Percentiles rank a stretch among this genome's conserved stretches.
phyloP scores from a whole-genome alignment of 2,888 invertebrate genomes.

The Syritta pipiens region DNA sequence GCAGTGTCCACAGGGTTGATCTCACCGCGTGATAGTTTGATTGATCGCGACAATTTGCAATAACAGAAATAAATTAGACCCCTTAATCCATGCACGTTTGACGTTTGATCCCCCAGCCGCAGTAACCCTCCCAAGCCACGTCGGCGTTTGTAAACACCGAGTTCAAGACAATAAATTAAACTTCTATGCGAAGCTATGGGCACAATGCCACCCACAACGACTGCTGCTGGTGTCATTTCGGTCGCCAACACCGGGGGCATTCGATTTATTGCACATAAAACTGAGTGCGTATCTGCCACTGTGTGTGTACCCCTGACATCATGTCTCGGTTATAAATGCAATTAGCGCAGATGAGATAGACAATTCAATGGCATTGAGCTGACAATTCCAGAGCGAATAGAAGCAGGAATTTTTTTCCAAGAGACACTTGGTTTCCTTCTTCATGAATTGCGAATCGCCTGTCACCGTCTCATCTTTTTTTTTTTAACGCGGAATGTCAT shows the following conservation, averaged over 20 bases:
- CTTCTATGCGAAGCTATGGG: too few relatives aligned
- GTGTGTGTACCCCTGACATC: conserved; percentile 35
- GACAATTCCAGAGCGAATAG: too few relatives aligned
- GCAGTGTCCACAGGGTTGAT: conserved; percentile 54
- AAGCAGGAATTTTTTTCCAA: too few relatives aligned
- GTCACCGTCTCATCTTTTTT: neutral
- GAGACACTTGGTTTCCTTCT: neutral
- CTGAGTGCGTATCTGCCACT: neutral
- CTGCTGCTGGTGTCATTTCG: neutral
- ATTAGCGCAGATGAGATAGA: conserved; percentile 22
- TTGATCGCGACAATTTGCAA: conserved; percentile 54
- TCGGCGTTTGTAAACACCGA: too few relatives aligned
- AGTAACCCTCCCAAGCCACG: too few relatives aligned
- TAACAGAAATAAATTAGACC: neutral
- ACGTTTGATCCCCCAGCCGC: too few relatives aligned
- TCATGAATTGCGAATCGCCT: too few relatives aligned
- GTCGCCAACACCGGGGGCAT: neutral
- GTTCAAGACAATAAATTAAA: too few relatives aligned
- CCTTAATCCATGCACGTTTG: neutral
- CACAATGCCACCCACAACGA: neutral
- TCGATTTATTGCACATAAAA: neutral
- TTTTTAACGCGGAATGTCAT: conserved; percentile 43
- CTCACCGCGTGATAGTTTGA: conserved; percentile 56
- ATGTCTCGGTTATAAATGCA: conserved; percentile 44
- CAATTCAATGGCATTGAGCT: conserved; percentile 14